These are phyloP conservation scores for Chaetops frenatus DNA, from an alignment of 2,113 vertebrate species.

Conservation along the genomic window DNA sequence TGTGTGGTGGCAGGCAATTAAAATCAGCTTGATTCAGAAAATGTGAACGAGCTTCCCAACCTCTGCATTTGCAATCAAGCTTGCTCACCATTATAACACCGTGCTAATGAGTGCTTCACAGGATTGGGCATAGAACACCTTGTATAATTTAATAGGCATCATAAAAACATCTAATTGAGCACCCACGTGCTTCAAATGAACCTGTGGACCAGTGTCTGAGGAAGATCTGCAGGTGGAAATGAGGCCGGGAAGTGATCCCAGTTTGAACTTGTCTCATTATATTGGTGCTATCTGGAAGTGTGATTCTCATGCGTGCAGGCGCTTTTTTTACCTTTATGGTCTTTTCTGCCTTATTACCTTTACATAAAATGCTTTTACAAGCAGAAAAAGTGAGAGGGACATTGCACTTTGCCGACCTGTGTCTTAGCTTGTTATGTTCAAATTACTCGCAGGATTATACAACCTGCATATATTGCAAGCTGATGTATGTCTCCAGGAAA, in stretches of 20 bases:
- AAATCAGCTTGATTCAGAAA: conserved; percentile 40
- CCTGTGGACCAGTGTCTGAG: not conserved
- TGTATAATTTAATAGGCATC: conserved; percentile 17
- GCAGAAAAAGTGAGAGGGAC: not conserved
- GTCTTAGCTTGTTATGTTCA: not conserved
- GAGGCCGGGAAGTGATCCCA: not conserved
- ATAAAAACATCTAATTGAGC: conserved; percentile 32
- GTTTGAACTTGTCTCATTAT: conserved; percentile 10
- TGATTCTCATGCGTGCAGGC: not conserved
- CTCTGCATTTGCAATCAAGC: not conserved
- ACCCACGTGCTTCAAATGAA: not conserved
- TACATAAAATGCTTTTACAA: not conserved
- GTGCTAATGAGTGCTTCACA: conserved; percentile 10
- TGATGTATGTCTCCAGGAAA: not conserved
- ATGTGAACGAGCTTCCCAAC: not conserved
- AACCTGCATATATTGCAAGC: not conserved
- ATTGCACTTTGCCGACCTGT: not conserved
- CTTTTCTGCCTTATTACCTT: not conserved
- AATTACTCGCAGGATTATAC: not conserved
- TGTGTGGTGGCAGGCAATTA: conserved; percentile 1
- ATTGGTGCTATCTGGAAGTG: not conserved
- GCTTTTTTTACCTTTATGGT: not conserved
- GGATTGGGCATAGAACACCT: not conserved
- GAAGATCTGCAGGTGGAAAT: not conserved
- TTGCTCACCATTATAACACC: not conserved